These are phyloP conservation scores for Chaenodraco wilsoni DNA, from an alignment of 2,797 vertebrate genomes.

Conservation along the genomic window DNA sequence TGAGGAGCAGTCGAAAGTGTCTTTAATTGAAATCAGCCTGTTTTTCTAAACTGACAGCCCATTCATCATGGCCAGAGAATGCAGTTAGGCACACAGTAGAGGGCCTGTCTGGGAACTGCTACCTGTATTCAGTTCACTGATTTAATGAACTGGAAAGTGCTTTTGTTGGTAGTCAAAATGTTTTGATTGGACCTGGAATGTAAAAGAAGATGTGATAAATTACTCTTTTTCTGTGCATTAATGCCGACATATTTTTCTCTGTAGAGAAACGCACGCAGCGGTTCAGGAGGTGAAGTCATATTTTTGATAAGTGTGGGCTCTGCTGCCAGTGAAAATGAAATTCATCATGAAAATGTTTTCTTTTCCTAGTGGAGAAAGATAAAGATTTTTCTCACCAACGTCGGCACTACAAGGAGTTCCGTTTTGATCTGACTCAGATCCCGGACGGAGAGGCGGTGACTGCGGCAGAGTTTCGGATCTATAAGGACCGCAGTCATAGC, in stretches of 20 bases:
- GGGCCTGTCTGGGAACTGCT: constrained; percentile 81
- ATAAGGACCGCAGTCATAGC: constrained; percentile 93
- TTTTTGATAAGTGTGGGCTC: constrained; percentile 39
- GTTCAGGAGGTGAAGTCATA: constrained; percentile 58
- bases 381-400: constrained; percentile 98
- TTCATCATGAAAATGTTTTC: constrained; percentile 60
- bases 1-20: constrained; percentile 81
- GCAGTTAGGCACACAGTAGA: constrained; percentile 82
- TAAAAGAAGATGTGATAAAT: constrained; percentile 83
- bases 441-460: constrained; percentile 97
- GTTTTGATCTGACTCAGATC: constrained; percentile 98
- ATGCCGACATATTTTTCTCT: constrained; percentile 52
- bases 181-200: constrained; percentile 82
- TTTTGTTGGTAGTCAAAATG: constrained; percentile 86
- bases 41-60: constrained; percentile 91
- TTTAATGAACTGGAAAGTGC: constrained; percentile 86
- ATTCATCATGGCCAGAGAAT: constrained; percentile 88
- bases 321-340: constrained; percentile 49
- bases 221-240: constrained; percentile 60
- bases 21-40: constrained; percentile 89
- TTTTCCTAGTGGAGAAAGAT: constrained; percentile 93
- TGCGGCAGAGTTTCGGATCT: constrained; percentile 97
- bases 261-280: constrained; percentile 37
- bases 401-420: constrained; percentile 98
- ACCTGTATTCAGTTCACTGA: constrained; percentile 85